phyloP scores from a whole-genome alignment of 2,888 invertebrate genomes.

The Tipula confusa region DNA sequence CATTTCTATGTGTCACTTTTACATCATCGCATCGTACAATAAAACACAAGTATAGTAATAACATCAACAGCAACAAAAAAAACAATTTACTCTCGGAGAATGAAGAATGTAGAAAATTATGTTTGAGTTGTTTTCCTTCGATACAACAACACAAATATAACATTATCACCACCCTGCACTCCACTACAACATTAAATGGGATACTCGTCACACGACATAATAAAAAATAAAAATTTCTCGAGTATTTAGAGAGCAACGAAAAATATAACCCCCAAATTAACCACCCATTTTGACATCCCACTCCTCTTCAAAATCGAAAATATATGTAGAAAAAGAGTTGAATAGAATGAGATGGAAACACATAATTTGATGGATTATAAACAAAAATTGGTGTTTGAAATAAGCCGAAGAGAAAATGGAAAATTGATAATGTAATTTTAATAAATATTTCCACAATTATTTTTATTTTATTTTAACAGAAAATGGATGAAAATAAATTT shows the following conservation, averaged over 20 bases:
- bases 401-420: background rate
- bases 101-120: background rate
- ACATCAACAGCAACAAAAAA: background rate
- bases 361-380: background rate
- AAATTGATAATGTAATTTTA: background rate
- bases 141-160: background rate
- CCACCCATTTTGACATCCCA: no score
- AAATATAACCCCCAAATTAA: no score
- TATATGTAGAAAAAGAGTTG: background rate
- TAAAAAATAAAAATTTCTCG: background rate
- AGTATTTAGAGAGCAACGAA: background rate
- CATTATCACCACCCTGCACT: background rate
- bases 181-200: background rate
- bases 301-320: no score
- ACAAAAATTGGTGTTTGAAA: background rate
- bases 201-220: background rate
- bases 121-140: background rate
- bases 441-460: background rate
- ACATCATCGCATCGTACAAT: background rate
- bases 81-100: background rate
- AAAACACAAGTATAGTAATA: background rate
- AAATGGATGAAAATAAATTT: background rate
- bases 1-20: background rate
- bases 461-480: no score
- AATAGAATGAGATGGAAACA: background rate